phyloP scores from a whole-genome alignment of 2,113 vertebrate genomes.

The Riparia riparia region DNA sequence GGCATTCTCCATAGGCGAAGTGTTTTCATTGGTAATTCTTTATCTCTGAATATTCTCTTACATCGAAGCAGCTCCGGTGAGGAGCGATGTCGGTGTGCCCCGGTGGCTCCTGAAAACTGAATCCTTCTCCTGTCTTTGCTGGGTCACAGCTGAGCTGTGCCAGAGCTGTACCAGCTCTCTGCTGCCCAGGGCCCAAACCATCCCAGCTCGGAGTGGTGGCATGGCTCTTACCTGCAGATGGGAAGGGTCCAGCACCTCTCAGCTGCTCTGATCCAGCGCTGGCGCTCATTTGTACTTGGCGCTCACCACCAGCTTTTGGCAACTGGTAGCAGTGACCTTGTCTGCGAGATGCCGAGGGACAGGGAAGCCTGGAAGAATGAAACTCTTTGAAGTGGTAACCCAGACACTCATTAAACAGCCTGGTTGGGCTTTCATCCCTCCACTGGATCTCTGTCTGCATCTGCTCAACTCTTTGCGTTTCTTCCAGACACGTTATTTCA shows the following conservation, averaged over 20 bases:
- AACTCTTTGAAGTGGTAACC: not conserved
- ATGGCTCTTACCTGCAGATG: not conserved
- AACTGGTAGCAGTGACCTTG: not conserved
- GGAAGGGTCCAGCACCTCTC: not conserved
- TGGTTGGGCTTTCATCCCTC: not conserved
- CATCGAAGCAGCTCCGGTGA: fast-evolving
- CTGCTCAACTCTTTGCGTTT: not conserved
- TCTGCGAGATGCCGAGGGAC: not conserved
- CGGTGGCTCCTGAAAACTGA: not conserved
- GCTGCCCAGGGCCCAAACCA: not conserved
- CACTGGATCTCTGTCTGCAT: not conserved
- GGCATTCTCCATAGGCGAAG: not conserved
- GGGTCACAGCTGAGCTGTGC: not conserved
- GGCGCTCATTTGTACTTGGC: fast-evolving
- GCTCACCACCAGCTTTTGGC: not conserved
- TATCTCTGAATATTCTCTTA: not conserved
- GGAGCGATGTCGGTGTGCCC: fast-evolving
- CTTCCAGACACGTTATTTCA: not conserved
- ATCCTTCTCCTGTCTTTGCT: not conserved
- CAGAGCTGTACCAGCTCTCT: not conserved
- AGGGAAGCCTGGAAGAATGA: not conserved
- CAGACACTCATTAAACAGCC: not conserved
- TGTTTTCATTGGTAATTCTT: not conserved
- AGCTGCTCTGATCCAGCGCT: fast-evolving
- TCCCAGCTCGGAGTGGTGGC: fast-evolving